Conservation (phyloP, 2,888 invertebrate genomes). For the Emmelina monodactyla region DNA sequence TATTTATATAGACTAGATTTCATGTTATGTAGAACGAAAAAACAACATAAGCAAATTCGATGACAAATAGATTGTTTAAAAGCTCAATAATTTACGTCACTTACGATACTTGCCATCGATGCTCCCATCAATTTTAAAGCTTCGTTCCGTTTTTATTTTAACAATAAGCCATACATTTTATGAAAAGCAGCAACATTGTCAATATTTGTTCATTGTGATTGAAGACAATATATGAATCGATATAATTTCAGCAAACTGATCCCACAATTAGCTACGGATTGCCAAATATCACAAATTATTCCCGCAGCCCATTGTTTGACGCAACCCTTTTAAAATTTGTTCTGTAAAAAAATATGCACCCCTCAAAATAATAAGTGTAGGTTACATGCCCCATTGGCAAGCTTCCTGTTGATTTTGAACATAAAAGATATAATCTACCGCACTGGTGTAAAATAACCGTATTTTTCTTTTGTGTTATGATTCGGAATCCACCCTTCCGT, state of each 20-base stretch:
- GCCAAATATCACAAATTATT: slow-evolving; percentile 1
- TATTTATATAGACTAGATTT: no score
- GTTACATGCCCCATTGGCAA: slow-evolving; percentile 65
- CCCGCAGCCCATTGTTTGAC: slow-evolving; percentile 32
- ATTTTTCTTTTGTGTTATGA: slow-evolving; percentile 61
- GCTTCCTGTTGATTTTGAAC: slow-evolving; percentile 64
- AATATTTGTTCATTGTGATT: neutral
- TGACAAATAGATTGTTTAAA: no score
- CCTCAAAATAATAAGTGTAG: slow-evolving; percentile 58
- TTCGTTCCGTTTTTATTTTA: no score
- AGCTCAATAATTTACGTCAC: no score
- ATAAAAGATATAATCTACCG: slow-evolving; percentile 65
- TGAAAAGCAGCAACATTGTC: neutral
- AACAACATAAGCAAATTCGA: no score
- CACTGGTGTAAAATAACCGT: slow-evolving; percentile 64
- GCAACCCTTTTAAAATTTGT: slow-evolving; percentile 47
- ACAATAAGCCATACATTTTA: no score
- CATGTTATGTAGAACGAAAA: no score
- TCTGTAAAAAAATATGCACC: slow-evolving; percentile 58
- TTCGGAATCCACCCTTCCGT: slow-evolving; percentile 40
- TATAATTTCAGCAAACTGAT: neutral
- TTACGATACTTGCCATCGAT: no score
- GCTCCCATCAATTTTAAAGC: no score
- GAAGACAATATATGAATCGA: neutral
- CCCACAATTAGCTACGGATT: slow-evolving; percentile 1